phyloP scores from a whole-genome alignment of 1,140 invertebrate species.

The Venustaconcha ellipsiformis region DNA sequence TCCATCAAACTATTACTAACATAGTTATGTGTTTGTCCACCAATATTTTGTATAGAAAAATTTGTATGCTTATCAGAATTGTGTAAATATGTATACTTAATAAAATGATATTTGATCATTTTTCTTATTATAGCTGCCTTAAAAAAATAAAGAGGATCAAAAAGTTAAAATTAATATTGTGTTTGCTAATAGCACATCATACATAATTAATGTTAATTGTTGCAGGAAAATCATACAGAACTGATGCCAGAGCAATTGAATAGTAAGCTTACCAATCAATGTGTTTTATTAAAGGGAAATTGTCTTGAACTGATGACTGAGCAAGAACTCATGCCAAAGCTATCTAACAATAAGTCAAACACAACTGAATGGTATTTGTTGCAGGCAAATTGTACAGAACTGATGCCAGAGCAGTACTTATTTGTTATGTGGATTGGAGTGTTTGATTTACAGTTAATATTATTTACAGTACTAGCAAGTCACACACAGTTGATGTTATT shows the following conservation, averaged over 20 bases:
- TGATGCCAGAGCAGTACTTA: constrained; percentile 53
- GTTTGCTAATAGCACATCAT: no score
- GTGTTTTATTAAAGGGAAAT: constrained; percentile 54
- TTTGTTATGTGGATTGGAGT: constrained; percentile 8
- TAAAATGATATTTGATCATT: not conserved
- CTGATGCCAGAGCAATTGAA: constrained; percentile 58
- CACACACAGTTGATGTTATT: no score
- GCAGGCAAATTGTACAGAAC: constrained; percentile 55
- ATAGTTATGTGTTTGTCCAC: no score
- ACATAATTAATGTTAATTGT: no score
- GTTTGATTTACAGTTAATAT: no score
- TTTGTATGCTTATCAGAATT: not conserved
- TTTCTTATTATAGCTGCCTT: not conserved
- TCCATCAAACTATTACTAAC: no score
- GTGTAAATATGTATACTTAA: not conserved
- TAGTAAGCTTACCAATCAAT: constrained; percentile 37
- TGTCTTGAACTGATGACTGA: constrained; percentile 68
- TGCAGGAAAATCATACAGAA: constrained; percentile 58
- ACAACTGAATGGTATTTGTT: no score
- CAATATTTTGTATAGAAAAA: not conserved
- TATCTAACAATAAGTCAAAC: no score
- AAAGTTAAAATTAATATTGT: no score
- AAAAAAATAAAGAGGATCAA: no score
- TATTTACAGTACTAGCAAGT: no score
- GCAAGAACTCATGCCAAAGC: constrained; percentile 9